Evolutionary conservation across 35 echinoderm and acorn worm genomes (phyloP).

Genomic region (Acanthaster planci): DNA sequence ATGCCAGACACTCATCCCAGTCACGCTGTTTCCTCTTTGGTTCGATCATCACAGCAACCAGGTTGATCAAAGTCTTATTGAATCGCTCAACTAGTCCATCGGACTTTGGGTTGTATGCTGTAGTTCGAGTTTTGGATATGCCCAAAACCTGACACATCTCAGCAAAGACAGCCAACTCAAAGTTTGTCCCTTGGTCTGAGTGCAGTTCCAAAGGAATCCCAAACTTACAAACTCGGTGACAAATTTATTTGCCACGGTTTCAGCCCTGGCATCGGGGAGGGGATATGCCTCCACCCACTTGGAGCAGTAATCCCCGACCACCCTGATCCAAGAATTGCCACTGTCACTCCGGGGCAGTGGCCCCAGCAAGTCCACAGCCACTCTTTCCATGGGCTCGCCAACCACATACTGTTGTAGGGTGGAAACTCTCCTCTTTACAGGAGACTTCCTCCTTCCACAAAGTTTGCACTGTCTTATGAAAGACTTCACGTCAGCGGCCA

Average conservation of each 20-base stretch:
- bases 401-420: not conserved
- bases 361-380: slow-evolving; percentile 34
- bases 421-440: slow-evolving; percentile 6
- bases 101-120: slow-evolving; percentile 17
- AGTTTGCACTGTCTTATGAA: slow-evolving; percentile 10
- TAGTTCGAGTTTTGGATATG: not conserved
- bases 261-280: slow-evolving; percentile 31
- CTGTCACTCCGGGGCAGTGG: slow-evolving; percentile 17
- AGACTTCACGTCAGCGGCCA: slow-evolving; percentile 19
- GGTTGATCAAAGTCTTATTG: slow-evolving; percentile 36
- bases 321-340: slow-evolving; percentile 26
- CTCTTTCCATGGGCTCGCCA: slow-evolving; percentile 28
- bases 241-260: slow-evolving; percentile 44
- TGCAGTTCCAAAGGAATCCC: slow-evolving; percentile 7
- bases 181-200: slow-evolving; percentile 15
- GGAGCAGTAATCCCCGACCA: slow-evolving; percentile 36
- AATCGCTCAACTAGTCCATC: slow-evolving; percentile 25
- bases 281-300: too few species aligned
- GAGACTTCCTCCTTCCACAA: slow-evolving; percentile 38
- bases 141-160: slow-evolving; percentile 10
- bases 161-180: not conserved
- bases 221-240: slow-evolving; percentile 40
- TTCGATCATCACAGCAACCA: slow-evolving; percentile 3
- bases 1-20: slow-evolving; percentile 45
- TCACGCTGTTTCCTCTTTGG: slow-evolving; percentile 18